Evolutionary conservation across 92 coral and sea anemone genomes (phyloP), one percentile per base, ranked within the genome.

Genomic region (Chrysogorgia sp.): DNA sequence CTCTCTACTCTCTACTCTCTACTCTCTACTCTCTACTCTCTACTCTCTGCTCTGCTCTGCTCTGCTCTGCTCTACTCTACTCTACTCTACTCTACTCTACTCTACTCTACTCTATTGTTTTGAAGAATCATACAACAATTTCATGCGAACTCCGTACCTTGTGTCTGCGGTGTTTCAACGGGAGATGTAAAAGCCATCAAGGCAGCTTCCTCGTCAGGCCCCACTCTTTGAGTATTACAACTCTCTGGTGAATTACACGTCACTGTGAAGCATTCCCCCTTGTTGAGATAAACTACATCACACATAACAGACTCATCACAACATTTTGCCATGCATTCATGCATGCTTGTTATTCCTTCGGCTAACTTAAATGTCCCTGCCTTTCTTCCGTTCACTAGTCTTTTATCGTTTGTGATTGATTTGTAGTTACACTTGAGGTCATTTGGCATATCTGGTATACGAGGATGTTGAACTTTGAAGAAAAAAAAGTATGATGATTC

Each of bases 261-360:
- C 10, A 94, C 98, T 4, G 92, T 77, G 68, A 91, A 94, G 61
- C 98, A 94, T 65, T 89, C 89, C 50, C 77, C 78, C 14, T 90
- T 74, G 10, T 87, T 83, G 66, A 89, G 81, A 45, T 89, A 91
- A 0, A 96, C 98, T 2, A 91, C 34, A 59, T 94, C 98, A 30
- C 98, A 94, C 40, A 67, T 86, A n/a, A n/a, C n/a, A 32, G 70
- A 82, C 56, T 88, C 60, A 32, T 87, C 90, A 47, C 98, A 94
- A 37, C 98, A 94, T 65, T 83, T 87, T 37, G 77, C 81, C 98
- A 94, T 94, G 43, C 98, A 94, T 40, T 79, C 82, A 34, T 88
- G 83, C 98, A 94, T 94, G 14, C 84, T 82, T 15, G 71, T 78
- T 0, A 83, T 88, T 26, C 85, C 90, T 9, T 91, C 85, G n/a